phyloP scores from a whole-genome alignment of 2,113 vertebrate species.

The Notechis scutatus region DNA sequence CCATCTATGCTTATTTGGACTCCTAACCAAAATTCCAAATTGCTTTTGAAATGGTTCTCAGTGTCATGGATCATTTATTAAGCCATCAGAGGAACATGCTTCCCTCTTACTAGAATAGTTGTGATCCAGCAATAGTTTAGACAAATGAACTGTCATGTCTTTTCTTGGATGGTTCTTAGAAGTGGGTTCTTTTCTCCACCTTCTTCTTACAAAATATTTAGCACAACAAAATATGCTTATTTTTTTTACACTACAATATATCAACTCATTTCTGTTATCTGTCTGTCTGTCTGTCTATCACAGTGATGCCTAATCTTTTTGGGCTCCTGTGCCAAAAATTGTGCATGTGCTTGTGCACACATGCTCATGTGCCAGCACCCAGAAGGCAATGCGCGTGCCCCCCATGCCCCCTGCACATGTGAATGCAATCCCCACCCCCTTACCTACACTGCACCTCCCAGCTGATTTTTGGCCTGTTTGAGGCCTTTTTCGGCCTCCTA shows the following conservation, averaged over 20 bases:
- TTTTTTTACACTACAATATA: not conserved
- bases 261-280: not conserved
- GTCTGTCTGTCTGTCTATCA: not conserved
- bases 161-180: not conserved
- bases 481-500: no score
- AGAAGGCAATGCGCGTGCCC: no score
- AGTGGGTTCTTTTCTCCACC: not conserved
- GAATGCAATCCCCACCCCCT: no score
- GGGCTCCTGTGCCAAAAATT: no score
- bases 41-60: not conserved
- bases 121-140: not conserved
- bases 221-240: not conserved
- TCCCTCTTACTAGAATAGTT: not conserved
- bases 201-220: not conserved
- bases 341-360: no score
- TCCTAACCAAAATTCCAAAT: not conserved
- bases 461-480: no score
- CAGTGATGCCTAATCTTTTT: no score
- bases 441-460: no score
- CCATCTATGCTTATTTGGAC: not conserved
- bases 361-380: no score
- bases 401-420: no score
- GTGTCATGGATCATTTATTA: not conserved
- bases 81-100: not conserved
- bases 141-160: not conserved